These are phyloP conservation scores for Mellivora capensis DNA, from an alignment of 2,113 vertebrate species.

Conservation along the genomic window DNA sequence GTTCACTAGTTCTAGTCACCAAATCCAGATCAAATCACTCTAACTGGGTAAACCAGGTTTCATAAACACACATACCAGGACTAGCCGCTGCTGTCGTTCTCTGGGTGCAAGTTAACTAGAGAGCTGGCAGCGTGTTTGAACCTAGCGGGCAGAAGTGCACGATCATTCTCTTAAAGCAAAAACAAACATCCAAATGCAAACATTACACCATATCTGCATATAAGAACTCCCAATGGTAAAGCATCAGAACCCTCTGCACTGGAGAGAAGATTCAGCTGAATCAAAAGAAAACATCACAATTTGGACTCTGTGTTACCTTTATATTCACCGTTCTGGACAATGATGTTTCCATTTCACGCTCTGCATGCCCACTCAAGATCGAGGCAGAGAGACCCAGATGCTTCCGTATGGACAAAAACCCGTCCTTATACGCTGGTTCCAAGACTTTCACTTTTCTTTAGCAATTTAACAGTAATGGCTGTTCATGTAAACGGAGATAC, in stretches of 20 bases:
- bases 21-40: neutral
- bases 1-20: neutral
- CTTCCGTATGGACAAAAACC: neutral
- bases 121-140: neutral
- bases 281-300: neutral
- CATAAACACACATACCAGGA: neutral
- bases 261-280: neutral
- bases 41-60: neutral
- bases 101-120: neutral
- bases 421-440: neutral
- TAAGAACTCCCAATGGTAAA: neutral
- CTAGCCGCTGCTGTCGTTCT: neutral
- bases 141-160: neutral
- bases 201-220: neutral
- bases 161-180: neutral
- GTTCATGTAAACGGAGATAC: neutral
- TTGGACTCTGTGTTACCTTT: neutral
- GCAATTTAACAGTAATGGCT: neutral
- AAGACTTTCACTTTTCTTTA: neutral
- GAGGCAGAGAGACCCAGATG: neutral
- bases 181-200: neutral
- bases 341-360: neutral
- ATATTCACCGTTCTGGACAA: neutral
- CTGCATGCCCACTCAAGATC: neutral
- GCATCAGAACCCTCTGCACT: neutral